These are phyloP conservation scores for Chouioia cunea DNA, from an alignment of 2,888 invertebrate species.

Conservation along the genomic window DNA sequence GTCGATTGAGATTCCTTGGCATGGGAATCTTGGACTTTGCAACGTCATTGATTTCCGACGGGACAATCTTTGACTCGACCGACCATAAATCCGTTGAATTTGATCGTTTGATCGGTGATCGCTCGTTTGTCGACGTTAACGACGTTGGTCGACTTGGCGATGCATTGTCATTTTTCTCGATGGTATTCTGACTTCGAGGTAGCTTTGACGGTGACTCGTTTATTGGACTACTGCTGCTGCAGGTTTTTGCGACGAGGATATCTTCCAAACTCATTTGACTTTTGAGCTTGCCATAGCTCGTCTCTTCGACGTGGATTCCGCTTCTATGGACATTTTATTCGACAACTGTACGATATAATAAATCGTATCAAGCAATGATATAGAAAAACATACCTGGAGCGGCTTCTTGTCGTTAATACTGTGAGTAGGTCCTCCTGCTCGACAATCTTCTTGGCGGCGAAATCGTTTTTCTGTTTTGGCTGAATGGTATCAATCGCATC, in stretches of 20 bases:
- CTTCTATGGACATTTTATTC: constrained; percentile 51
- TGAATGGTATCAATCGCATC: constrained; percentile 8
- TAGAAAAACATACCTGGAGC: constrained; percentile 56
- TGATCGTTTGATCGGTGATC: constrained; percentile 16
- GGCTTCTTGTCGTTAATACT: constrained; percentile 60
- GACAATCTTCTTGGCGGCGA: constrained; percentile 45
- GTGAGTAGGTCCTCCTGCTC: constrained; percentile 59
- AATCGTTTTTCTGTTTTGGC: constrained; percentile 17
- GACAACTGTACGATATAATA: background rate
- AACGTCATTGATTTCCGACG: constrained; percentile 44
- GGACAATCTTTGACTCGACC: constrained; percentile 58
- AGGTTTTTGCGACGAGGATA: constrained; percentile 55
- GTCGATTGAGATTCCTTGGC: constrained; percentile 55
- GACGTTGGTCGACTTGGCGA: background rate
- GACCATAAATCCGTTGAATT: constrained; percentile 52
- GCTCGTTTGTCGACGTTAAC: background rate
- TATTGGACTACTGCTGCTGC: background rate
- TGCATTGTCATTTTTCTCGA: background rate
- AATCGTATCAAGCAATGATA: background rate
- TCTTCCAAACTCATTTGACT: constrained; percentile 64
- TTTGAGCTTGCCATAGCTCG: constrained; percentile 55
- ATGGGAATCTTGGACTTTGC: constrained; percentile 60
- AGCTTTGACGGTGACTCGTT: constrained; percentile 41
- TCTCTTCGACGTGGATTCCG: constrained; percentile 61
- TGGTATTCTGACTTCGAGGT: constrained; percentile 46